Evolutionary conservation across 1,140 invertebrate species (phyloP), one percentile per base, ranked within the genome.

Genomic region (Drosophila pandora): DNA sequence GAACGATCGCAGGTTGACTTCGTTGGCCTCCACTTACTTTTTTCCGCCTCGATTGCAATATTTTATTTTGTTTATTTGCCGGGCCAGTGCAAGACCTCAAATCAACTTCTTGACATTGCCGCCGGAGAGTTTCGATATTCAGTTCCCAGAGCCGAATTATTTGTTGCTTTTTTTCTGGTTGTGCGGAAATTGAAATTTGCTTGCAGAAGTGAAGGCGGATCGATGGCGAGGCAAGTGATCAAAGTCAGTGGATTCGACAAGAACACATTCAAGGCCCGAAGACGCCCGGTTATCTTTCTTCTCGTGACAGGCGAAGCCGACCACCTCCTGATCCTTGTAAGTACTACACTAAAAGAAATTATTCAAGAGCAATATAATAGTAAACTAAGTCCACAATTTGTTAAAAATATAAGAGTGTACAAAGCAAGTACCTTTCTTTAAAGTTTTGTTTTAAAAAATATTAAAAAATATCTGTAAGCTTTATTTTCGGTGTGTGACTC

Each of bases 1-100:
- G 48, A 84, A 72, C 76, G 82, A 84, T 83, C 80, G 68, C 77
- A 71, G 61, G 73, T 81, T 87, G 77, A 87, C 82, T 87, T 64
- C 32, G 34, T 80, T 83, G 82, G 62, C 80, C 82, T 77, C 77
- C 68, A 87, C 7, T 43, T 80, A 76, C 68, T 64, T 80, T 79
- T 43, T 47, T 56, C 30, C 56, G 28, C 39, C 30, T n/a, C 28
- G 53, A 62, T 55, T 73, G 57, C 61, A 65, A 80, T 78, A 70
- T 83, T 83, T 78, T 75, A 81, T 75, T 75, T 75, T 81, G 69
- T 81, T 78, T 81, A 83, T 75, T 81, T 64, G 74, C 79, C 52
- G 12, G 49, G 58, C 48, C 61, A n/a, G 23, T 52, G 32, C 41
- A n/a, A 48, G 32, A 39, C 58, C 57, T 49, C 50, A 34, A 56